Conservation (phyloP, 2,797 vertebrate species). For the Tamandua tetradactyla region DNA sequence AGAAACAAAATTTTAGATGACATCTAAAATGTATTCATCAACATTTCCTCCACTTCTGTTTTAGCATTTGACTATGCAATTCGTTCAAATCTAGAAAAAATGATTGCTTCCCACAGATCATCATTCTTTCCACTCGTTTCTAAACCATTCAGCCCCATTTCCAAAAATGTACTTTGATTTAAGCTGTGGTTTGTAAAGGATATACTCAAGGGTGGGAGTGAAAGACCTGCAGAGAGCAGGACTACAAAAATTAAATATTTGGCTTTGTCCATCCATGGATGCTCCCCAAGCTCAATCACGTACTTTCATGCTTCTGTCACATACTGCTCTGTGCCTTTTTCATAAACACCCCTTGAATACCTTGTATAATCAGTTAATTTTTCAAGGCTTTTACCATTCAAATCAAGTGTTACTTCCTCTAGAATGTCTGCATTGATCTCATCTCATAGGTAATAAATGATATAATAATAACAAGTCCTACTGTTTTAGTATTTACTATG, state of each 20-base stretch:
- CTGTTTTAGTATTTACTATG: not conserved
- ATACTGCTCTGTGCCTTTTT: not conserved
- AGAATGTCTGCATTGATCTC: conserved; percentile 20
- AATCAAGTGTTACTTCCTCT: not conserved
- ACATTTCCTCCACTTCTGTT: conserved; percentile 64
- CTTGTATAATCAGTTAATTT: not conserved
- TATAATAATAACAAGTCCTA: not conserved
- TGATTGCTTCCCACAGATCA: conserved; percentile 57
- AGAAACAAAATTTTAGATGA: conserved; percentile 49
- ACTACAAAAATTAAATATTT: conserved; percentile 7
- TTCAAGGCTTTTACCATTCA: conserved; percentile 28
- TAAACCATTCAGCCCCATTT: conserved; percentile 54
- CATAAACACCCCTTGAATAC: not conserved
- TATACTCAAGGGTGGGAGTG: conserved; percentile 4
- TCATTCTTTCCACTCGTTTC: conserved; percentile 66
- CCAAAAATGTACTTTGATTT: conserved; percentile 58
- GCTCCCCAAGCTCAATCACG: not conserved
- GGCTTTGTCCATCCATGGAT: not conserved
- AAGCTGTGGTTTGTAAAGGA: conserved; percentile 28
- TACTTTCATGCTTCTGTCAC: not conserved
- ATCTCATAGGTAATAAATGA: conserved; percentile 19
- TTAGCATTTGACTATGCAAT: conserved; percentile 61
- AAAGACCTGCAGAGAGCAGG: conserved; percentile 31
- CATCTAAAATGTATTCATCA: conserved; percentile 52
- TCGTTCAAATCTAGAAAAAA: conserved; percentile 56